A percentile compares a stretch with the other conserved stretches of the same genome.
phyloP scores from a whole-genome alignment of 2,113 vertebrate genomes.

The Balaeniceps rex region DNA sequence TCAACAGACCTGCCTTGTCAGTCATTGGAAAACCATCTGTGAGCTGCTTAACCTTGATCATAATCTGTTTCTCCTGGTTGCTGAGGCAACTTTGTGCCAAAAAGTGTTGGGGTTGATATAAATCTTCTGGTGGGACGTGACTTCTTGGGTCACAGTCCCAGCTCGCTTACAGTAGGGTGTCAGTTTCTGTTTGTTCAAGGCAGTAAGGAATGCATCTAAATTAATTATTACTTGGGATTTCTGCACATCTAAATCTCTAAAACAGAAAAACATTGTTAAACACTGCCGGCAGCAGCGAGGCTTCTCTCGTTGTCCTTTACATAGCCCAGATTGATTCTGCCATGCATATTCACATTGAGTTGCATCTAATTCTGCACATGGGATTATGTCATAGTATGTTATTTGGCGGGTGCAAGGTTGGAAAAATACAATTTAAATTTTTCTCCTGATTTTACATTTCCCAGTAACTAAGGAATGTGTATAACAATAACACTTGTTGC shows the following conservation, averaged over 20 bases:
- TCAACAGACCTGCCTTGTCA: background rate
- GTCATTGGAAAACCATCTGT: background rate
- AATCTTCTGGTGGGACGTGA: background rate
- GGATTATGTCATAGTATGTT: background rate
- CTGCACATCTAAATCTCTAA: background rate
- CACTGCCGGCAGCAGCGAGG: background rate
- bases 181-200: slow-evolving; percentile 15
- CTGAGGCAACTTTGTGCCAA: background rate
- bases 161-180: background rate
- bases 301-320: background rate
- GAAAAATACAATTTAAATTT: background rate
- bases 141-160: background rate
- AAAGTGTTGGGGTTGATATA: background rate
- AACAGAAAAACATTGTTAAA: background rate
- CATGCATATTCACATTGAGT: background rate
- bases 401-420: background rate
- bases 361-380: background rate
- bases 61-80: background rate
- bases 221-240: slow-evolving; percentile 20
- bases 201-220: background rate
- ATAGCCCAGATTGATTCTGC: background rate
- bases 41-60: background rate
- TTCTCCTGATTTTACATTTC: background rate
- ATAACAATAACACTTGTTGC: background rate
- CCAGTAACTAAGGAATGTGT: background rate